These are phyloP conservation scores for Trichogramma evanescens DNA, from an alignment of 2,888 invertebrate species.

Conservation along the genomic window DNA sequence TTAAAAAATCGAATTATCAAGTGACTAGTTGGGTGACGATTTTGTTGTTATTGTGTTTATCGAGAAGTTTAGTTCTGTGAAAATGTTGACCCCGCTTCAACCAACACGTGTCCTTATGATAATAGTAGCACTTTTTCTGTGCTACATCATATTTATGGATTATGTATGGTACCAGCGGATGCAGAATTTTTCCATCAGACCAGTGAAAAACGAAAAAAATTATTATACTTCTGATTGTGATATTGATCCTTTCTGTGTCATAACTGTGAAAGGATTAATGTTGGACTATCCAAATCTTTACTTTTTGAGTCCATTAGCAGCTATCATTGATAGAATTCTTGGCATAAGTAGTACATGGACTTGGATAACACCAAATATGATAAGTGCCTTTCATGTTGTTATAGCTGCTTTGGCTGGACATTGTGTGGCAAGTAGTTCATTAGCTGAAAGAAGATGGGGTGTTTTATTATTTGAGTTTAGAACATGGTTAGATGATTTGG, in stretches of 20 bases:
- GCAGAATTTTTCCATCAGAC: conserved; percentile 60
- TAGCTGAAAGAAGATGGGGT: conserved; percentile 65
- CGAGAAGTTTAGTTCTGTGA: background rate
- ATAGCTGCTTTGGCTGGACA: conserved; percentile 70
- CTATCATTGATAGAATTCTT: conserved; percentile 61
- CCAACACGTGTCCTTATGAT: conserved; percentile 49
- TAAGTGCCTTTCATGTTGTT: conserved; percentile 72
- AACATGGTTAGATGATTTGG: conserved; percentile 77
- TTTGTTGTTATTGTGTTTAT: too few species aligned
- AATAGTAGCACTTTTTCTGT: conserved; percentile 47
- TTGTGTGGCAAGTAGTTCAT: conserved; percentile 64
- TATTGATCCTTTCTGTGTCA: conserved; percentile 68
- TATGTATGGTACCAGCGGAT: conserved; percentile 64
- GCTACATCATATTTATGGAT: conserved; percentile 69
- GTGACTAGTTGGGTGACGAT: too few species aligned
- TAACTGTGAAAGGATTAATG: conserved; percentile 77
- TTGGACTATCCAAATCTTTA: conserved; percentile 80
- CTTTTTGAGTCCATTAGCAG: conserved; percentile 72
- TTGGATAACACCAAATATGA: conserved; percentile 74
- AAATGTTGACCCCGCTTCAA: conserved; percentile 12
- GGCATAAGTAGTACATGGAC: conserved; percentile 55
- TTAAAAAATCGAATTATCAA: too few species aligned
- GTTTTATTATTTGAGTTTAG: conserved; percentile 73
- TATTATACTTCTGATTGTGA: conserved; percentile 54
- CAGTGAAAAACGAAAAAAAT: conserved; percentile 44